Conservation (phyloP, 2,113 vertebrate species). For the Paramormyrops kingsleyae region DNA sequence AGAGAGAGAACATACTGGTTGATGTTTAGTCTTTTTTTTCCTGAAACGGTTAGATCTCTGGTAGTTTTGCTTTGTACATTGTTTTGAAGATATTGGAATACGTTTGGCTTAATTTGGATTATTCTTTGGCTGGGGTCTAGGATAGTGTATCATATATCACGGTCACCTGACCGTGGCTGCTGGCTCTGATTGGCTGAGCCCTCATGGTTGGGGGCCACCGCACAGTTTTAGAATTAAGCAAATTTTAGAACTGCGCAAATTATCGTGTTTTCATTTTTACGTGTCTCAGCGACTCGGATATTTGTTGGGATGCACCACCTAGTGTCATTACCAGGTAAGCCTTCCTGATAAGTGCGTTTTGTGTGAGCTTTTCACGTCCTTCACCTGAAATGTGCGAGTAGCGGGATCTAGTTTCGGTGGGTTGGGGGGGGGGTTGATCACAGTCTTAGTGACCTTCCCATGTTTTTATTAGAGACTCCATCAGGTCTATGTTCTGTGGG, state of each 20-base stretch:
- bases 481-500: not conserved
- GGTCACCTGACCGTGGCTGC: constrained; percentile 37
- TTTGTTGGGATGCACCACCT: not conserved
- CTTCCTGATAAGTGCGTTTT: not conserved
- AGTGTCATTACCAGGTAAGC: not conserved
- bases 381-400: not conserved
- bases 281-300: not conserved
- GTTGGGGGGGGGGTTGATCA: not conserved
- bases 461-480: not conserved
- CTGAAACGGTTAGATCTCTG: not conserved
- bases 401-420: not conserved
- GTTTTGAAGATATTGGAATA: not conserved
- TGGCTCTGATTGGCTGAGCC: constrained; percentile 41
- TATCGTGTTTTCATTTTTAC: not conserved
- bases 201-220: not conserved
- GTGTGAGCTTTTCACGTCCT: not conserved
- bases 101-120: not conserved
- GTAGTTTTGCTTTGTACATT: not conserved
- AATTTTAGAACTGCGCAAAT: not conserved
- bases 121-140: not conserved
- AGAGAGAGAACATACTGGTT: not conserved
- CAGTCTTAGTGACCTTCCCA: not conserved
- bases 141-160: too few relatives aligned
- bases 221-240: not conserved
- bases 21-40: not conserved